Evolutionary conservation across 2,113 vertebrate genomes (phyloP).

Genomic region (Sturnus vulgaris): DNA sequence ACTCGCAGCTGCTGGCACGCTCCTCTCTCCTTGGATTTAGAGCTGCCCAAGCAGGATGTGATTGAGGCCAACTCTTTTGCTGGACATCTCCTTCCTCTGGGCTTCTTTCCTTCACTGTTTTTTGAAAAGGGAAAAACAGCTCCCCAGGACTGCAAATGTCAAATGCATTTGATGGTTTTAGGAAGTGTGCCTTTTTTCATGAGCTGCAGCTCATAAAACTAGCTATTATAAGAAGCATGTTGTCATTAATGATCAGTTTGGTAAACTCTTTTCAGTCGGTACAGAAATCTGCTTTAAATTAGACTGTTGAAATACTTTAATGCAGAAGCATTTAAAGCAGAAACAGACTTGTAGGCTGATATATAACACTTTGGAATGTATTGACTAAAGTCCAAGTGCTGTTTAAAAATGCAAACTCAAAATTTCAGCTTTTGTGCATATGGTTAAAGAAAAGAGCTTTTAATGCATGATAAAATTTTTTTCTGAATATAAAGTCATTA

Average conservation of each 20-base stretch:
- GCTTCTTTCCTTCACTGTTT: constrained; percentile 44
- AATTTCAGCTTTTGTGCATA: neutral
- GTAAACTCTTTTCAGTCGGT: neutral
- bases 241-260: neutral
- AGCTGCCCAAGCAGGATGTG: constrained; percentile 61
- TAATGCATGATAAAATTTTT: neutral
- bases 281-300: constrained; percentile 37
- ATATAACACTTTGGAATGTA: neutral
- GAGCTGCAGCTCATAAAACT: constrained; percentile 5
- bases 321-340: neutral
- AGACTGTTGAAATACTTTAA: neutral
- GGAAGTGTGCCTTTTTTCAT: constrained; percentile 4
- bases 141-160: constrained; percentile 13
- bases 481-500: neutral
- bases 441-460: neutral
- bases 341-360: neutral
- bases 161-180: neutral
- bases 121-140: neutral
- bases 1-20: constrained; percentile 32
- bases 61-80: constrained; percentile 42
- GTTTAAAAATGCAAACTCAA: neutral
- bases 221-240: neutral
- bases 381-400: neutral
- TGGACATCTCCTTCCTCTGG: constrained; percentile 50
- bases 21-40: neutral